Conservation (phyloP, 92 coral and sea anemone species). For the Galaxea fascicularis region DNA sequence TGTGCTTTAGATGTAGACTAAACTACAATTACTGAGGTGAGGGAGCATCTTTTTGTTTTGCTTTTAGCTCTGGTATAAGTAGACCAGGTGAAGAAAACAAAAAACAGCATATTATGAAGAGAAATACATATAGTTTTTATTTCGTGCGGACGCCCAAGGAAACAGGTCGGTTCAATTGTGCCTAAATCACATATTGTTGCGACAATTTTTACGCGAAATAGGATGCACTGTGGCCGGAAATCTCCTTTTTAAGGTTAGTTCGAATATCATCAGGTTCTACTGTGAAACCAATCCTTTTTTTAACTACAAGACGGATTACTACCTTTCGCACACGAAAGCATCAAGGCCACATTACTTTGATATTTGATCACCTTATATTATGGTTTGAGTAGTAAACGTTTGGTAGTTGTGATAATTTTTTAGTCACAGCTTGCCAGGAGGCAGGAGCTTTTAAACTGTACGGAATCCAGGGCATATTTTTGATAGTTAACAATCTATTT, state of each 20-base stretch:
- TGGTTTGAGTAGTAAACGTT: not conserved
- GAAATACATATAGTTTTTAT: too few relatives aligned
- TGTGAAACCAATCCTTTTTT: conserved; percentile 1
- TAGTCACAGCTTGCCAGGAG: conserved; percentile 8
- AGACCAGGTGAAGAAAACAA: too few relatives aligned
- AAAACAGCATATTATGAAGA: too few relatives aligned
- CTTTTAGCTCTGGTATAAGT: too few relatives aligned
- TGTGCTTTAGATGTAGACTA: too few relatives aligned
- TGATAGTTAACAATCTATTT: not conserved
- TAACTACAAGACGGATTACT: too few relatives aligned
- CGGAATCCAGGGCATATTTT: conserved; percentile 6
- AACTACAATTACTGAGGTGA: too few relatives aligned
- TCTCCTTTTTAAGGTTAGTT: not conserved
- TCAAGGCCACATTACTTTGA: not conserved
- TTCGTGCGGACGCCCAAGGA: too few relatives aligned
- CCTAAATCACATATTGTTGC: conserved; percentile 3
- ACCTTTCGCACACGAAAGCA: too few relatives aligned
- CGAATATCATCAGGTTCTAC: not conserved
- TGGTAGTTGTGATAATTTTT: not conserved
- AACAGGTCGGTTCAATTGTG: not conserved
- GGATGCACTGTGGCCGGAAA: conserved; percentile 1
- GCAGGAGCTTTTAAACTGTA: not conserved
- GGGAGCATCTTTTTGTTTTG: too few relatives aligned
- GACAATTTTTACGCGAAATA: not conserved
- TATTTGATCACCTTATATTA: conserved; percentile 1